Evolutionary conservation across 2,797 vertebrate species (phyloP).

Genomic region (Percopsis omiscomaycus): DNA sequence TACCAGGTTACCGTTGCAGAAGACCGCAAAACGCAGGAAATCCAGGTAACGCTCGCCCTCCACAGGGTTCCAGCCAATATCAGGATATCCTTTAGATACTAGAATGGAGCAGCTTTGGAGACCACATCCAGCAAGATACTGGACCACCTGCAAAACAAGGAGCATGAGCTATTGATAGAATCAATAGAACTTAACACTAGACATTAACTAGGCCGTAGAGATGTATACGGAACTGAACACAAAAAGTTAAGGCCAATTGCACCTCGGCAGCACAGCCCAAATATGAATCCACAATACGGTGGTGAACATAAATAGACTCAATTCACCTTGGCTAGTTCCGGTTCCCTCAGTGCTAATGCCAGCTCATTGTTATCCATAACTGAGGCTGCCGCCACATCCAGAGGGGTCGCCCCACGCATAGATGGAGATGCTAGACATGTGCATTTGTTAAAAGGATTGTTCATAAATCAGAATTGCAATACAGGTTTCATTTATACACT

Average conservation of each 20-base stretch:
- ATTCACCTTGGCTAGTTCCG: constrained; percentile 87
- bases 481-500: too few relatives aligned
- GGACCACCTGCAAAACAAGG: constrained; percentile 77
- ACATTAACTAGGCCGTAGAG: too few relatives aligned
- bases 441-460: not conserved
- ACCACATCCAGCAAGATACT: constrained; percentile 90
- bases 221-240: too few relatives aligned
- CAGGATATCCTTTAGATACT: constrained; percentile 88
- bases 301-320: constrained; percentile 4
- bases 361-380: constrained; percentile 98
- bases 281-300: not conserved
- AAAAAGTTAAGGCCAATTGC: not conserved
- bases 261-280: not conserved
- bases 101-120: constrained; percentile 88
- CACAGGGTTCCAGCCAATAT: constrained; percentile 96
- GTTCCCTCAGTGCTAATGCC: constrained; percentile 86
- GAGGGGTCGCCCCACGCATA: constrained; percentile 94
- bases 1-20: constrained; percentile 86
- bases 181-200: not conserved
- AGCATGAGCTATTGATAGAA: not conserved
- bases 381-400: constrained; percentile 94
- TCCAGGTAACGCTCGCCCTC: constrained; percentile 94
- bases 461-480: too few relatives aligned
- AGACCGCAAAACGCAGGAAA: constrained; percentile 94
- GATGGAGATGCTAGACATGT: constrained; percentile 69